phyloP scores from a whole-genome alignment of 1,140 invertebrate genomes.

The Drosophila truncata region DNA sequence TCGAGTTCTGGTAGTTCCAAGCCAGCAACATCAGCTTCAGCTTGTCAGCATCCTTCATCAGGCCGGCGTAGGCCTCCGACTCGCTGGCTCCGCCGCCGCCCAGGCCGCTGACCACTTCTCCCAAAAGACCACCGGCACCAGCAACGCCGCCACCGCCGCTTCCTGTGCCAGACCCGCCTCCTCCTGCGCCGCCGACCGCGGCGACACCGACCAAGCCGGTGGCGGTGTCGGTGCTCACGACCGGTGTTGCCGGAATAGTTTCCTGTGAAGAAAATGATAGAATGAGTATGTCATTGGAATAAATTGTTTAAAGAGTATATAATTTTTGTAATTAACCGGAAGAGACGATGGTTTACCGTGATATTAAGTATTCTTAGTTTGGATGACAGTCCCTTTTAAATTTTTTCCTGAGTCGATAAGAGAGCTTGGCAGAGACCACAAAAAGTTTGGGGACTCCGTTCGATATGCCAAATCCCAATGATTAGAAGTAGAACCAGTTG shows the following conservation, averaged over 20 bases:
- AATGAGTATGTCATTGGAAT: not conserved
- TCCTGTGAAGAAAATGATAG: slow-evolving; percentile 34
- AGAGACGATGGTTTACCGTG: not conserved
- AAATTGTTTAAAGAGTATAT: not conserved
- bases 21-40: slow-evolving; percentile 93
- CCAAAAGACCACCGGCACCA: slow-evolving; percentile 55
- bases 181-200: slow-evolving; percentile 41
- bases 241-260: slow-evolving; percentile 81
- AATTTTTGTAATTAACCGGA: not conserved
- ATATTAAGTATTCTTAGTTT: not conserved
- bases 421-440: slow-evolving; percentile 64
- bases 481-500: slow-evolving; percentile 55
- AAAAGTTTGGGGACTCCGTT: slow-evolving; percentile 67
- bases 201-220: slow-evolving; percentile 66
- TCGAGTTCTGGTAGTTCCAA: slow-evolving; percentile 92
- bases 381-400: not conserved
- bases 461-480: slow-evolving; percentile 77
- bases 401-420: not conserved
- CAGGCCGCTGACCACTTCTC: slow-evolving; percentile 49
- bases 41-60: slow-evolving; percentile 93
- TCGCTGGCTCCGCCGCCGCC: slow-evolving; percentile 65
- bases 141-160: slow-evolving; percentile 18
- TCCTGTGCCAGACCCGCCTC: slow-evolving; percentile 38
- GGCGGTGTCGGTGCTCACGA: slow-evolving; percentile 70
- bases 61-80: slow-evolving; percentile 80